A percentile compares a stretch with the other conserved stretches of the same genome.
phyloP scores from a whole-genome alignment of 2,888 invertebrate genomes.

The Erannis defoliaria region DNA sequence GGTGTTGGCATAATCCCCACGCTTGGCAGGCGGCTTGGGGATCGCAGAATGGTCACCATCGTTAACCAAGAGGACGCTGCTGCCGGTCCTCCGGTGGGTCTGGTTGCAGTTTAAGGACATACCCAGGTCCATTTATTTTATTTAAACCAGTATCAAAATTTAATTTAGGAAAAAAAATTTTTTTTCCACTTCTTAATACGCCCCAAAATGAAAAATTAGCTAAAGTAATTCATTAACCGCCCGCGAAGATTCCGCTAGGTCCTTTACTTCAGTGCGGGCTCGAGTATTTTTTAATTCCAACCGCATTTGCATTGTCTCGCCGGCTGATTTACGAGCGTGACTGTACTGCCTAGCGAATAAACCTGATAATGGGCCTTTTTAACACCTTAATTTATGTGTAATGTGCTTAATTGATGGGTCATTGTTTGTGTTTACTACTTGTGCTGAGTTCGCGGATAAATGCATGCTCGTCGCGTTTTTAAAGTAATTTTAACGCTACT shows the following conservation, averaged over 20 bases:
- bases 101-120: no score
- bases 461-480: no score
- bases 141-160: neutral
- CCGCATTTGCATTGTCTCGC: conserved; percentile 80
- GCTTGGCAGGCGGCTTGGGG: no score
- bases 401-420: conserved; percentile 66
- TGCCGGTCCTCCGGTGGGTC: no score
- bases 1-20: no score
- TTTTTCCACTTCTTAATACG: conserved; percentile 49
- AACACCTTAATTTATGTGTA: conserved; percentile 79
- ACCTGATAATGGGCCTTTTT: conserved; percentile 79
- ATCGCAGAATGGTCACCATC: no score
- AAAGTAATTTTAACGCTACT: no score
- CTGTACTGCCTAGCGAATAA: conserved; percentile 60
- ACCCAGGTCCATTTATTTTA: no score
- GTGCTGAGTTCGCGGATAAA: conserved; percentile 3
- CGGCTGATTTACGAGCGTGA: conserved; percentile 74
- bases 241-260: conserved; percentile 80
- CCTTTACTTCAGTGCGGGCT: conserved; percentile 78
- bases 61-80: no score
- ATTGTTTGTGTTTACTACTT: conserved; percentile 27
- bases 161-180: neutral
- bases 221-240: conserved; percentile 84
- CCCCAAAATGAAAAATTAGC: conserved; percentile 74
- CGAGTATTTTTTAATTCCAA: conserved; percentile 84